Evolutionary conservation across 1,140 invertebrate genomes (phyloP), one percentile per base, ranked within the genome.

Genomic region (Euschistus heros): DNA sequence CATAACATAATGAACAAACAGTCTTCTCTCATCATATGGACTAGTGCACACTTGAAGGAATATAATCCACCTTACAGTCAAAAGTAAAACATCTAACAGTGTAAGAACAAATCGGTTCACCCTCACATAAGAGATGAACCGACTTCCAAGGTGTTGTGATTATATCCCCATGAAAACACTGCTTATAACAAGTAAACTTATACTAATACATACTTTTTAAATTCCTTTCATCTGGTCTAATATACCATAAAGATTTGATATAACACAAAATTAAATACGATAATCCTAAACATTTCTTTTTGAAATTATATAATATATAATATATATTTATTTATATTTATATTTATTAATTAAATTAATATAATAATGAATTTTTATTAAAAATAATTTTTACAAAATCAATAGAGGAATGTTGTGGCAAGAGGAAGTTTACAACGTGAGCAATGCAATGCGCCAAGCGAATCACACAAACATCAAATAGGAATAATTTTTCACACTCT

Each of bases 211-310:
- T 65, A 60, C 24, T 65, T 37, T 37, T 65, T 65, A 66, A 62
- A 37, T 62, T 62, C 27, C 60, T 66, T 62, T 55, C 42, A 62
- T 62, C 64, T 61, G 44, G 24, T 62, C 57, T 62, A 68, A 68
- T 68, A 66, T 65, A 65, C 60, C 66, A 65, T 69, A 67, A 67
- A 68, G 61, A 69, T 70, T 66, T 67, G 66, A 69, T 70, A 69
- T 64, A 69, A 70, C 66, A 64, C 65, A 68, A 69, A 67, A 68
- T 64, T 67, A 70, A 71, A 69, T 68, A 69, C 62, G 63, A 66
- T 64, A 67, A 68, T 68, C 52, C 62, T 65, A 66, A 66, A 62
- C 63, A 57, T 67, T 69, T 67, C 33, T 67, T 63, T 68, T 60
- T 66, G 47, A 66, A 69, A 68, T 65, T 68, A 67, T 68, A 69